Percentiles rank a stretch among this genome's conserved stretches.
phyloP scores from a whole-genome alignment of 2,888 invertebrate species.

The Ernsta delagoae region DNA sequence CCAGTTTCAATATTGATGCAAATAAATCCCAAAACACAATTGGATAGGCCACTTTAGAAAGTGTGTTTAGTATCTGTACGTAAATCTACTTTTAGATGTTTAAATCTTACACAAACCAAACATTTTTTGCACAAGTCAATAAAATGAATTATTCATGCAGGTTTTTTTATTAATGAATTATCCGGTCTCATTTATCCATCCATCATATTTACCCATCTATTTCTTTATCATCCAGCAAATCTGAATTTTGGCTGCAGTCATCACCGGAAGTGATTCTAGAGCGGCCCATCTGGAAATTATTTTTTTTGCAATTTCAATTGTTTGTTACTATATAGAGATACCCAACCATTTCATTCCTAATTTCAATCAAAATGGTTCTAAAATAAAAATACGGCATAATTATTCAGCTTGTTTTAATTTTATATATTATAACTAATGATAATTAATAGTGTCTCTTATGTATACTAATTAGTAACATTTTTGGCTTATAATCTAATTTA shows the following conservation, averaged over 20 bases:
- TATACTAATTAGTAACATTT: constrained; percentile 33
- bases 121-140: no score
- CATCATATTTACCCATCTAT: constrained; percentile 77
- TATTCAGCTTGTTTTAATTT: no score
- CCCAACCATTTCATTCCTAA: no score
- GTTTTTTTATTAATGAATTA: background rate
- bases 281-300: constrained; percentile 77
- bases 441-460: constrained; percentile 10
- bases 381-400: no score
- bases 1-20: background rate
- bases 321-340: no score
- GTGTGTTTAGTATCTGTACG: background rate
- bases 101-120: no score
- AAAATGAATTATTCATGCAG: no score
- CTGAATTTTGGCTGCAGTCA: constrained; percentile 73
- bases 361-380: no score
- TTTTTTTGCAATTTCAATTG: constrained; percentile 38
- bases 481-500: constrained; percentile 9
- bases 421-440: no score
- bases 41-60: background rate
- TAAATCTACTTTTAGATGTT: no score
- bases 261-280: constrained; percentile 70
- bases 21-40: background rate
- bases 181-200: background rate
- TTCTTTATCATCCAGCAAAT: constrained; percentile 75